Base-by-base conservation (phyloP, 1,140 invertebrate species). In the Drosophila mojavensis region DNA sequence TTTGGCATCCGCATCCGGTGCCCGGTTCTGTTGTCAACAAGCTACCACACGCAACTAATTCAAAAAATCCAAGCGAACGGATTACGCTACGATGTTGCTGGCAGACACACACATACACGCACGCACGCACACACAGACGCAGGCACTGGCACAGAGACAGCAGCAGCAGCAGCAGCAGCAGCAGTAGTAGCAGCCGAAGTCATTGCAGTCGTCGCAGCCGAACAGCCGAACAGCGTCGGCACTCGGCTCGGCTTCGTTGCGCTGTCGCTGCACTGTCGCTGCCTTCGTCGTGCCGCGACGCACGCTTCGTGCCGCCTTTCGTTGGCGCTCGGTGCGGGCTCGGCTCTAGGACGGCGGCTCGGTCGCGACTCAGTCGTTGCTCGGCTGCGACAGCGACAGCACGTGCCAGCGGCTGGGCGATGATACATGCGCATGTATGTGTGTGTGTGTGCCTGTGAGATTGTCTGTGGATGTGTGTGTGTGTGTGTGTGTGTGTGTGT, bases 41-140 rank as follows among this genome's bases (percentile, higher is more conserved):
- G 88, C 83, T 91, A 81, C 88, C 89, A 91, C 84, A 91, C 88
- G 81, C 83, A 89, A 91, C 88, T 91, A 91, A 91, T 91, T 88
- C 83, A 84, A 88, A 82, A 88, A 88, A 91, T 91, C 83, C 83
- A 88, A 50, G 78, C 82, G 79, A 91, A 91, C 89, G 88, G 88
- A 91, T 91, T 91, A 91, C 84, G 58, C 58, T 60, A 17, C 58
- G 58, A 33, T 33, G 43, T 30, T 33, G 58, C 43, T 48, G 43
- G 15, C 43, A n/a, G 41, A 48, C 47, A 48, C 17, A 24, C 47
- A 48, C 47, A 15, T 13, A 43, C 41, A 24, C 17, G 3, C 45
- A 47, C 45, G 24, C 17, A 0, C 0, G 6, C 17, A 45, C 43
- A 47, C 45, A 48, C 47, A 24, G n/a, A 6, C 5, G 15, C 28